These are phyloP conservation scores for Priocnemis perturbator DNA, from an alignment of 2,888 invertebrate species.

Conservation along the genomic window DNA sequence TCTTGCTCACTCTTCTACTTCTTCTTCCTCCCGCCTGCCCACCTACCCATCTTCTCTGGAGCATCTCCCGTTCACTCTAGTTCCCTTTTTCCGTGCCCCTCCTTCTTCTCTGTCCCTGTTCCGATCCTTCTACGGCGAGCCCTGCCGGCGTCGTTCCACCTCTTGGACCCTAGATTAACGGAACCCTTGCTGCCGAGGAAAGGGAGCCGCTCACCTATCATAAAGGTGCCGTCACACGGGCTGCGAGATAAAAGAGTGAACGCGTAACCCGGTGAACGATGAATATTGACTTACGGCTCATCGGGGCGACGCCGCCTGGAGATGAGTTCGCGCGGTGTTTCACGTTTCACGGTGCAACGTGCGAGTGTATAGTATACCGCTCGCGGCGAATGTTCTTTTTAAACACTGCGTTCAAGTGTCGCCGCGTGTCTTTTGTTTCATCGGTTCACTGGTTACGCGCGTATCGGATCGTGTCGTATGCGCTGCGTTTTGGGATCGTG, in stretches of 20 bases:
- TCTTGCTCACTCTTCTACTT: conserved; percentile 26
- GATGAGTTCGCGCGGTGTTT: too few relatives aligned
- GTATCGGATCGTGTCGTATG: too few relatives aligned
- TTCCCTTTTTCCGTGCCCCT: conserved; percentile 33
- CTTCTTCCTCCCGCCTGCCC: conserved; percentile 54
- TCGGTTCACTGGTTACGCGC: too few relatives aligned
- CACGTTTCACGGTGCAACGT: too few relatives aligned
- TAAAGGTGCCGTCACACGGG: conserved; percentile 65
- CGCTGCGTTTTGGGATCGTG: too few relatives aligned
- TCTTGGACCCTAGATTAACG: conserved; percentile 71
- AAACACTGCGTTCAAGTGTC: too few relatives aligned
- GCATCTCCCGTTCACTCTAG: conserved; percentile 37
- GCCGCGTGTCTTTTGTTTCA: too few relatives aligned
- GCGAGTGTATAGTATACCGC: too few relatives aligned
- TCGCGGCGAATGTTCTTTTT: too few relatives aligned
- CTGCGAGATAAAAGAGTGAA: conserved; percentile 44
- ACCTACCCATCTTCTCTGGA: conserved; percentile 45
- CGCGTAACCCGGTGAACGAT: conserved; percentile 21
- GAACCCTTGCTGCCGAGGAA: conserved; percentile 68
- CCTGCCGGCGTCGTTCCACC: conserved; percentile 45
- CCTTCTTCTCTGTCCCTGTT: conserved; percentile 33
- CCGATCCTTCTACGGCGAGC: conserved; percentile 41
- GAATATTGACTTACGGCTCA: conserved; percentile 36
- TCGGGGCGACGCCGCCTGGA: not conserved
- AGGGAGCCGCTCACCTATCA: conserved; percentile 69